A percentile compares a stretch with the other conserved stretches of the same genome.
Conservation (phyloP, 2,888 invertebrate species). For the Ceratothoa steindachneri region DNA sequence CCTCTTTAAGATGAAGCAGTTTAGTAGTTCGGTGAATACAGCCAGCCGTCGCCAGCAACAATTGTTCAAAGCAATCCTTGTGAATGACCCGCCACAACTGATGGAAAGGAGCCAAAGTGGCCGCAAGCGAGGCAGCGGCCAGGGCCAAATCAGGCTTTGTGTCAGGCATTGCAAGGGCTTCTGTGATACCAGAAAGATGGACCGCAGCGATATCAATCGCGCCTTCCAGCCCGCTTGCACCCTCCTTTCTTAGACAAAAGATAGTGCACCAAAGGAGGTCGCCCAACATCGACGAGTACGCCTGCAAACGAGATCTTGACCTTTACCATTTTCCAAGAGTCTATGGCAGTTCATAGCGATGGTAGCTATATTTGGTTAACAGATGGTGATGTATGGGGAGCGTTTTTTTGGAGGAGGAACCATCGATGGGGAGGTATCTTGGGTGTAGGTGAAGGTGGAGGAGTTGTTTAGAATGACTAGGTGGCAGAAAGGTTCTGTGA, state of each 20-base stretch:
- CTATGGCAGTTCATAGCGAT: not conserved
- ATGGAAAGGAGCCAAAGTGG: slow-evolving; percentile 33
- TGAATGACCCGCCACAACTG: slow-evolving; percentile 37
- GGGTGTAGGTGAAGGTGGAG: too few relatives aligned
- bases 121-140: slow-evolving; percentile 35
- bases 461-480: too few relatives aligned
- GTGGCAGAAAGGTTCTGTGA: too few relatives aligned
- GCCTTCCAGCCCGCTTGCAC: slow-evolving; percentile 39
- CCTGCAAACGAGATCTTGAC: not conserved
- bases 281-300: not conserved
- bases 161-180: slow-evolving; percentile 34
- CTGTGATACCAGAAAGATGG: slow-evolving; percentile 29
- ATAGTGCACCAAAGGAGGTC: slow-evolving; percentile 9
- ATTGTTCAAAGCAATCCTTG: slow-evolving; percentile 29
- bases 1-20: slow-evolving; percentile 27
- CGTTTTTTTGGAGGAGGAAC: too few relatives aligned
- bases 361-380: too few relatives aligned
- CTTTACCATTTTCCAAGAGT: not conserved
- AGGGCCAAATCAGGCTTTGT: slow-evolving; percentile 31
- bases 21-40: slow-evolving; percentile 40
- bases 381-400: too few relatives aligned
- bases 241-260: slow-evolving; percentile 25
- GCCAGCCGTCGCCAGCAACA: slow-evolving; percentile 28
- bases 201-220: slow-evolving; percentile 36
- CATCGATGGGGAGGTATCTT: too few relatives aligned